Percentiles rank a stretch among this genome's conserved stretches.
Conservation (phyloP, 2,797 vertebrate genomes). For the Loris lydekkerianus region DNA sequence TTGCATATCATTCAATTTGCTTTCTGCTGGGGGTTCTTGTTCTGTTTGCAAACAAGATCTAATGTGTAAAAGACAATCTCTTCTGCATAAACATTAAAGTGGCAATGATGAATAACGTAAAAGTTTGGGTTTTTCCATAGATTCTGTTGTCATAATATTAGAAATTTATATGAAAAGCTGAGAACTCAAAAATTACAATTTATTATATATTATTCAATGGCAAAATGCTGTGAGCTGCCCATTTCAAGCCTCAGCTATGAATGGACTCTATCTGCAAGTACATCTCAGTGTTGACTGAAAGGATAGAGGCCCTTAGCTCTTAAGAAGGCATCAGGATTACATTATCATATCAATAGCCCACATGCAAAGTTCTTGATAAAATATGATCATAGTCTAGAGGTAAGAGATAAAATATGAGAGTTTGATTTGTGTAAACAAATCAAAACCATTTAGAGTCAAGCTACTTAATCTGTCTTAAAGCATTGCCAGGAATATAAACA, state of each 20-base stretch:
- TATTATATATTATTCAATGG: constrained; percentile 30
- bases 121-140: constrained; percentile 21
- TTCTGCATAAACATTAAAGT: background rate
- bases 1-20: constrained; percentile 6
- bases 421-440: constrained; percentile 82
- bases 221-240: constrained; percentile 14
- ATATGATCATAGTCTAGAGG: constrained; percentile 55
- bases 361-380: constrained; percentile 77
- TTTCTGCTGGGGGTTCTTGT: constrained; percentile 42
- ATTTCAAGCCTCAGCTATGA: background rate
- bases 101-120: background rate
- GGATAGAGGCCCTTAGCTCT: constrained; percentile 22
- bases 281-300: constrained; percentile 49
- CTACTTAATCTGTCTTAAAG: constrained; percentile 72
- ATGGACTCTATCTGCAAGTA: background rate
- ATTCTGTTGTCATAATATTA: constrained; percentile 48
- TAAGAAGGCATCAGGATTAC: constrained; percentile 35
- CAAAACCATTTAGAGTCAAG: constrained; percentile 73
- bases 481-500: constrained; percentile 71
- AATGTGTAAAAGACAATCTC: constrained; percentile 37
- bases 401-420: constrained; percentile 71
- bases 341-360: constrained; percentile 77
- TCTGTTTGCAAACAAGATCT: constrained; percentile 38
- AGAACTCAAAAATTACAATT: constrained; percentile 47
- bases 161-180: constrained; percentile 38